A percentile compares a stretch with the other conserved stretches of the same genome.
Conservation (phyloP, 2,888 invertebrate genomes). For the Apodemia mormo region DNA sequence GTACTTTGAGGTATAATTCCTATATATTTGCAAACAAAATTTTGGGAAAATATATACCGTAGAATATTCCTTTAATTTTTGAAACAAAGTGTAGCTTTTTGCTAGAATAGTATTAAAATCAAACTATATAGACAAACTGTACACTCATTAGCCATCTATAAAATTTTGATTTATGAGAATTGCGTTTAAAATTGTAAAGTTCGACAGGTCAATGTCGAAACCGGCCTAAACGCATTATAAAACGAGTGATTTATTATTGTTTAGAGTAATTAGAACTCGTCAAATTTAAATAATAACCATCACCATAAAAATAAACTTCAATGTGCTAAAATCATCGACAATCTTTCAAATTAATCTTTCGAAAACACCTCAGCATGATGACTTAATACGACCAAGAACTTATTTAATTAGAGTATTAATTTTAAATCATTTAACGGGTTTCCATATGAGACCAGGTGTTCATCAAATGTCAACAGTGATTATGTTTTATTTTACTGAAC, state of each 20-base stretch:
- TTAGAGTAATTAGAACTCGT: conserved; percentile 80
- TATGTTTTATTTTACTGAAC: conserved; percentile 68
- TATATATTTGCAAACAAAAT: no score
- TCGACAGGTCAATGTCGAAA: conserved; percentile 59
- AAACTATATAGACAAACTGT: background rate
- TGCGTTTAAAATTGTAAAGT: conserved; percentile 27
- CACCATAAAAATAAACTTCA: conserved; percentile 56
- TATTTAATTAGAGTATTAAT: conserved; percentile 77
- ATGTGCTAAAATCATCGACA: conserved; percentile 45
- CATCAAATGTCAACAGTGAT: conserved; percentile 78
- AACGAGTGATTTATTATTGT: conserved; percentile 58
- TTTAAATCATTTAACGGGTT: conserved; percentile 64
- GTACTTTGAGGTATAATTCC: no score
- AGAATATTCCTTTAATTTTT: background rate
- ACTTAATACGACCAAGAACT: conserved; percentile 69
- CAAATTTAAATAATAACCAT: conserved; percentile 78
- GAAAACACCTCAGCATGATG: conserved; percentile 67
- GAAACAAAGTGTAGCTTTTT: background rate
- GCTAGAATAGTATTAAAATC: background rate
- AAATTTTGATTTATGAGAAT: background rate
- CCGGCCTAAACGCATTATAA: conserved; percentile 67
- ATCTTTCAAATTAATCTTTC: conserved; percentile 71
- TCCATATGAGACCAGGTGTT: conserved; percentile 64
- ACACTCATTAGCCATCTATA: background rate
- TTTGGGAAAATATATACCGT: no score